Evolutionary conservation across 2,113 vertebrate species (phyloP).

Genomic region (Oncorhynchus clarkii): DNA sequence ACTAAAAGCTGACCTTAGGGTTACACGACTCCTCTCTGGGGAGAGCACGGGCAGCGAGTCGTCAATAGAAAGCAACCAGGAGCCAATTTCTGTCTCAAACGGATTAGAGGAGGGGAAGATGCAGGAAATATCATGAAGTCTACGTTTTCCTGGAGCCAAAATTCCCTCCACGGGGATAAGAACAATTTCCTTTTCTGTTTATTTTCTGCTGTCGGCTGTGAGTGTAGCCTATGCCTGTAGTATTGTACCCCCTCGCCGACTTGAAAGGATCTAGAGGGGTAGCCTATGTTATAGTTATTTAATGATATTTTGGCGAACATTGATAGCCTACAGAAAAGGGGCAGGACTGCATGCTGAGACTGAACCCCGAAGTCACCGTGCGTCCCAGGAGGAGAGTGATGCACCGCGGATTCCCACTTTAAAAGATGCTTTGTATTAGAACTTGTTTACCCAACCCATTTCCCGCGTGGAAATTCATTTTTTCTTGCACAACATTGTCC

Average conservation of each 20-base stretch:
- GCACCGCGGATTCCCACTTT: constrained; percentile 51
- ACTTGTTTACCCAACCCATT: constrained; percentile 77
- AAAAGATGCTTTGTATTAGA: constrained; percentile 62
- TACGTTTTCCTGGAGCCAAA: constrained; percentile 11
- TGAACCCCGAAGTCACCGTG: constrained; percentile 8
- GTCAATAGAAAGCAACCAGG: constrained; percentile 84
- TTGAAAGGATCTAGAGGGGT: constrained; percentile 31
- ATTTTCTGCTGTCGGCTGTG: constrained; percentile 12
- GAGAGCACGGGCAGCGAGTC: constrained; percentile 95
- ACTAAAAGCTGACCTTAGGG: constrained; percentile 86
- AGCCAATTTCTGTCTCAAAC: constrained; percentile 55
- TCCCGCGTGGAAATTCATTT: constrained; percentile 72
- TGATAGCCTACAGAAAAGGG: constrained; percentile 1
- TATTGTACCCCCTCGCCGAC: constrained; percentile 52
- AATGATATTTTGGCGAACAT: neutral
- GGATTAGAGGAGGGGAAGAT: constrained; percentile 69
- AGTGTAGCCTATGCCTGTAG: constrained; percentile 23
- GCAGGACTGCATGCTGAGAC: constrained; percentile 12
- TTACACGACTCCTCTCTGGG: constrained; percentile 89
- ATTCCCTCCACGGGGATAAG: constrained; percentile 17
- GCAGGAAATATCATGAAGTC: constrained; percentile 64
- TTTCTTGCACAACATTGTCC: constrained; percentile 61
- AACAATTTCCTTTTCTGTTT: constrained; percentile 26
- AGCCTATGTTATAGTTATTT: constrained; percentile 5
- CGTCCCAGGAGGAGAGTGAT: constrained; percentile 12